Conservation (phyloP, 1,140 invertebrate genomes). For the Hycleus phaleratus region DNA sequence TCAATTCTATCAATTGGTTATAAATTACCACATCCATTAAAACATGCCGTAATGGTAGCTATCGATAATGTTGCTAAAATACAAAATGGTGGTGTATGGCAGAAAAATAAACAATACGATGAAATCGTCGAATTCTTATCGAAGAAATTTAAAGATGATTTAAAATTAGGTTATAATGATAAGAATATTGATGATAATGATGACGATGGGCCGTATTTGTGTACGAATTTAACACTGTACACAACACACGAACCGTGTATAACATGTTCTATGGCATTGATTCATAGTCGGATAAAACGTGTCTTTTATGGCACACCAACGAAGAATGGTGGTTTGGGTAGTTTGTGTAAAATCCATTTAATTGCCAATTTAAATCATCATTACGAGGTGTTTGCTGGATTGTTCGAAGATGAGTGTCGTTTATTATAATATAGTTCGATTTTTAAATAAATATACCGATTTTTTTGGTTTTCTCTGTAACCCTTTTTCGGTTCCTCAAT, state of each 20-base stretch:
- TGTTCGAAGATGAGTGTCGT: slow-evolving; percentile 27
- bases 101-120: slow-evolving; percentile 4
- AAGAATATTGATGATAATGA: background rate
- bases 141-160: background rate
- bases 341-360: slow-evolving; percentile 65
- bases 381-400: slow-evolving; percentile 64
- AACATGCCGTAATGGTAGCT: slow-evolving; percentile 79
- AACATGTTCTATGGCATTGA: slow-evolving; percentile 90
- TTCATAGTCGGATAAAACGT: slow-evolving; percentile 75
- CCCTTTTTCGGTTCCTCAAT: background rate
- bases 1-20: slow-evolving; percentile 59
- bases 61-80: slow-evolving; percentile 76
- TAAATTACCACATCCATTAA: slow-evolving; percentile 61
- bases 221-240: slow-evolving; percentile 84
- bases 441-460: too few relatives aligned
- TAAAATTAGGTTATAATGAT: slow-evolving; percentile 1
- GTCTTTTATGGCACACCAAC: slow-evolving; percentile 68
- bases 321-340: slow-evolving; percentile 61
- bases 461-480: too few relatives aligned
- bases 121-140: background rate
- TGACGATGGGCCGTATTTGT: slow-evolving; percentile 64
- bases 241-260: slow-evolving; percentile 79
- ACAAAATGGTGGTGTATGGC: slow-evolving; percentile 75
- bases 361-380: slow-evolving; percentile 81
- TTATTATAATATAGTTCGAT: background rate